A percentile compares a stretch with the other conserved stretches of the same genome.
These are phyloP conservation scores for Asbolus verrucosus DNA, from an alignment of 1,140 invertebrate species.

Conservation along the genomic window DNA sequence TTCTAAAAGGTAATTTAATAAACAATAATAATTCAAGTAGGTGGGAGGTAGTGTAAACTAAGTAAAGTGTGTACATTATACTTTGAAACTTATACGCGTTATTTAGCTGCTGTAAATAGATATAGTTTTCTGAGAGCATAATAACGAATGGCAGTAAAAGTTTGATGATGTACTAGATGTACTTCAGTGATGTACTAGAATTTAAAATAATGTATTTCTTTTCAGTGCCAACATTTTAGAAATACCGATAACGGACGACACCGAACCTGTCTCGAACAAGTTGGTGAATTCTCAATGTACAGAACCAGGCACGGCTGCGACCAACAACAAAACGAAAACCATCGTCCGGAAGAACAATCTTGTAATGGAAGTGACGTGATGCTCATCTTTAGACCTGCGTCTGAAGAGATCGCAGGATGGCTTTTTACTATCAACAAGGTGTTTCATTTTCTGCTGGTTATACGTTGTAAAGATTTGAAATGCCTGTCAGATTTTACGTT, in stretches of 20 bases:
- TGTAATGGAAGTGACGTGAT: constrained; percentile 65
- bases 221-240: constrained; percentile 64
- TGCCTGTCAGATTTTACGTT: constrained; percentile 49
- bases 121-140: no score
- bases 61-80: no score
- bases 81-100: no score
- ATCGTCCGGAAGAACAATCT: constrained; percentile 63
- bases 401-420: constrained; percentile 38
- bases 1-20: no score
- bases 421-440: constrained; percentile 41
- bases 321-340: constrained; percentile 59
- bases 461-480: constrained; percentile 44
- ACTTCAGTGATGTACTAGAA: no score
- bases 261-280: constrained; percentile 54
- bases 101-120: no score
- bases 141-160: no score
- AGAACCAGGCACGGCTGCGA: constrained; percentile 52
- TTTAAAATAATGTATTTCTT: constrained; percentile 37
- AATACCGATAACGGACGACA: constrained; percentile 61
- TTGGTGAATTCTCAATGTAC: constrained; percentile 52
- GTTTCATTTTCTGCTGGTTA: constrained; percentile 46
- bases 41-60: no score
- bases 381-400: constrained; percentile 55
- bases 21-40: no score
- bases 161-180: no score